Evolutionary conservation across 2,113 vertebrate genomes (phyloP).

Genomic region (Heterochromis multidens): DNA sequence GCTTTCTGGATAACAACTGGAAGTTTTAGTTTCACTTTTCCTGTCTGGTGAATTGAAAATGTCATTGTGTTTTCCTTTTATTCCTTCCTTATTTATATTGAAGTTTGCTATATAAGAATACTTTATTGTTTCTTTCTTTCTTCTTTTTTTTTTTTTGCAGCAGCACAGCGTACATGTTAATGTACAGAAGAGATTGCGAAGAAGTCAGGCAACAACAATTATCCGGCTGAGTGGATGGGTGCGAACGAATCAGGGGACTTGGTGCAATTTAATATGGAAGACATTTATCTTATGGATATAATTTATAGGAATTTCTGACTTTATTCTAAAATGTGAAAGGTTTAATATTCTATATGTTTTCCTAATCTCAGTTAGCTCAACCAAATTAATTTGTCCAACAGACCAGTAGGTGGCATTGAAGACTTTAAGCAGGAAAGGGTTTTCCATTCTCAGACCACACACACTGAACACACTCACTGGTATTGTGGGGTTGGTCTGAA

Average conservation of each 20-base stretch:
- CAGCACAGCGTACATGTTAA: slow-evolving; percentile 68
- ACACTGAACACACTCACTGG: slow-evolving; percentile 20
- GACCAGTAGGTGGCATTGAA: slow-evolving; percentile 54
- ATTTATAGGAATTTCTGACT: not conserved
- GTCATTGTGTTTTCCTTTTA: not conserved
- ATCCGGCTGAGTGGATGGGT: slow-evolving; percentile 16
- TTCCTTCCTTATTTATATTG: not conserved
- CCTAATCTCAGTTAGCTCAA: not conserved
- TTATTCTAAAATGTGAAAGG: not conserved
- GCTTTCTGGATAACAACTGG: not conserved
- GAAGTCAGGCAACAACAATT: not conserved
- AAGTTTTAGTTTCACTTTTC: not conserved
- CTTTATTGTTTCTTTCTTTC: not conserved
- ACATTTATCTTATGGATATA: not conserved
- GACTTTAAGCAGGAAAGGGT: not conserved
- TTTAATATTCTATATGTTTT: not conserved
- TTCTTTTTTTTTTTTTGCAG: slow-evolving; percentile 2
- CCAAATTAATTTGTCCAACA: not conserved
- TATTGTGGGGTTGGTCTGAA: slow-evolving; percentile 27
- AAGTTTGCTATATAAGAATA: not conserved
- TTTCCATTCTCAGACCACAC: slow-evolving; percentile 48
- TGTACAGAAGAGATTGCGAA: slow-evolving; percentile 61
- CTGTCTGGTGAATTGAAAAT: not conserved
- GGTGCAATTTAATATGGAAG: not conserved
- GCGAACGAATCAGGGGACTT: not conserved